A percentile compares a stretch with the other conserved stretches of the same genome.
Evolutionary conservation across 2,888 invertebrate species (phyloP).

Genomic region (Zygogramma bicolorata): DNA sequence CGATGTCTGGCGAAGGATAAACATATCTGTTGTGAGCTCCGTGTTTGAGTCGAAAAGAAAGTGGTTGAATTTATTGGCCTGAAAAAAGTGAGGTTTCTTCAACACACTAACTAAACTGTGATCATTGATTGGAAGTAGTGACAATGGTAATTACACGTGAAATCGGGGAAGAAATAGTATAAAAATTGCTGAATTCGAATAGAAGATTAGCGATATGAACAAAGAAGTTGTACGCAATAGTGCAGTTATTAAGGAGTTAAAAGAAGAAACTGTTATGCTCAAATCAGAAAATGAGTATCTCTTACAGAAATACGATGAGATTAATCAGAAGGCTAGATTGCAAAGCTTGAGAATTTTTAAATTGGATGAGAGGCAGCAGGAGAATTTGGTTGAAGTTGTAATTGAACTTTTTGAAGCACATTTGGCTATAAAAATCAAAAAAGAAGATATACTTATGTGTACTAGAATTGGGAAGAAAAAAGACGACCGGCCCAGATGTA

Average conservation of each 20-base stretch:
- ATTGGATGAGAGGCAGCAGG: conserved; percentile 7
- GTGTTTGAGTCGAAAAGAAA: not conserved
- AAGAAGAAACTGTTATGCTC: conserved; percentile 1
- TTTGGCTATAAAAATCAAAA: too few relatives aligned
- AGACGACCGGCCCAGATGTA: too few relatives aligned
- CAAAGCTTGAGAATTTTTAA: not conserved
- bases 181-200: not conserved
- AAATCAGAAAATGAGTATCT: conserved; percentile 14
- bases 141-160: conserved; percentile 3
- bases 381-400: not conserved
- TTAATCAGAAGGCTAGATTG: conserved; percentile 1
- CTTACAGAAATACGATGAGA: too few relatives aligned
- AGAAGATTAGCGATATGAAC: conserved; percentile 4
- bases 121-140: not conserved
- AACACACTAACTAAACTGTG: too few relatives aligned
- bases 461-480: too few relatives aligned
- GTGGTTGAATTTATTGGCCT: not conserved
- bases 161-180: conserved; percentile 1
- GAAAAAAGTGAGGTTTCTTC: too few relatives aligned
- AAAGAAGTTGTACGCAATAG: not conserved
- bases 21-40: too few relatives aligned
- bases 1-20: not conserved
- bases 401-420: conserved; percentile 9
- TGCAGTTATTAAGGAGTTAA: conserved; percentile 8
- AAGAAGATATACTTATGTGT: too few relatives aligned